Conservation (phyloP, 2,888 invertebrate species). For the Yponomeuta malinellus region DNA sequence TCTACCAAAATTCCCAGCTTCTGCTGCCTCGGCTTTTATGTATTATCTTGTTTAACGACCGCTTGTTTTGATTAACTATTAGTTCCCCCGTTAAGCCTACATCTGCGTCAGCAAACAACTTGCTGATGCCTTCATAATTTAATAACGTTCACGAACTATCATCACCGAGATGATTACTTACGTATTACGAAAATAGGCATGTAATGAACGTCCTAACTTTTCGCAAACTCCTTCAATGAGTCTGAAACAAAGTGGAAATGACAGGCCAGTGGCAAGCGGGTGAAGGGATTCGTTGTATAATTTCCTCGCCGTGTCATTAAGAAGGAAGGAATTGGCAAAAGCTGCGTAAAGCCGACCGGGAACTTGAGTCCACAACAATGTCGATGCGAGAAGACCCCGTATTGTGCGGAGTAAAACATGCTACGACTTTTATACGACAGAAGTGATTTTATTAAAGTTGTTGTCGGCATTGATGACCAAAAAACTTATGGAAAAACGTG, state of each 20-base stretch:
- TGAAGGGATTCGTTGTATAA: constrained; percentile 4
- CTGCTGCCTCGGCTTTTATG: constrained; percentile 6
- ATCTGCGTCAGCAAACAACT: neutral
- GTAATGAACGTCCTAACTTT: constrained; percentile 4
- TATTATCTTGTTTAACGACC: constrained; percentile 8
- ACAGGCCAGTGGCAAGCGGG: neutral
- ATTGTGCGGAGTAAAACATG: neutral
- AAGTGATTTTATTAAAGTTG: too few species aligned
- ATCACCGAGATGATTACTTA: neutral
- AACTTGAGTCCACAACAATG: constrained; percentile 7
- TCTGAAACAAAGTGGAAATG: constrained; percentile 8
- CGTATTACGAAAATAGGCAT: neutral
- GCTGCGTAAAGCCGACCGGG: neutral
- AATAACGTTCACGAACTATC: neutral
- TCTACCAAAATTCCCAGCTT: neutral
- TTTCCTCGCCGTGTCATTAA: neutral
- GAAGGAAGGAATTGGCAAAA: constrained; percentile 3
- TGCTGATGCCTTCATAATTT: neutral
- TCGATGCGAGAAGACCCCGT: neutral
- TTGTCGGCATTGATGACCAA: too few species aligned
- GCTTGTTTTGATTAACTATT: constrained; percentile 7
- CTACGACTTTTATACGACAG: too few species aligned
- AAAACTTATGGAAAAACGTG: too few species aligned
- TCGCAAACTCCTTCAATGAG: constrained; percentile 8
- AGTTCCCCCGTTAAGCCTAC: neutral